A percentile compares a stretch with the other conserved stretches of the same genome.
These are phyloP conservation scores for Galemys pyrenaicus DNA, from an alignment of 2,113 vertebrate genomes.

Conservation along the genomic window DNA sequence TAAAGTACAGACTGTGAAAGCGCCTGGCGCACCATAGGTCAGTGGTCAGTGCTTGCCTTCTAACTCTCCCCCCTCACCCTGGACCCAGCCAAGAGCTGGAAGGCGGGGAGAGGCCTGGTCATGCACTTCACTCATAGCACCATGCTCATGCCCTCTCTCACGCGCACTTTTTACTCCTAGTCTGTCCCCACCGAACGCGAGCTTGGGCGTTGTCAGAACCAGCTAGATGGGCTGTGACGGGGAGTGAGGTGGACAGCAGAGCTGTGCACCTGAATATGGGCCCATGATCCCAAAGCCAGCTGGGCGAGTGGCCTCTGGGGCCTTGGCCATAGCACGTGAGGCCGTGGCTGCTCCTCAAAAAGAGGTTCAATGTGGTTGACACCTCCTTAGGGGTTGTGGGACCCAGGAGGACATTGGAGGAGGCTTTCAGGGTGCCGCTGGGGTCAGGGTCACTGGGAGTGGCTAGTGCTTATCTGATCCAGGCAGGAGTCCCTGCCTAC, in stretches of 20 bases:
- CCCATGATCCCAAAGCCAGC: neutral
- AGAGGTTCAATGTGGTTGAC: neutral
- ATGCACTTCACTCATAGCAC: fast-evolving
- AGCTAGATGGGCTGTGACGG: fast-evolving
- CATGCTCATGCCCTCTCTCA: neutral
- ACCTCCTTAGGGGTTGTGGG: neutral
- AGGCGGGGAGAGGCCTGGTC: neutral
- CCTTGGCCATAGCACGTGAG: neutral
- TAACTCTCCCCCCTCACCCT: neutral
- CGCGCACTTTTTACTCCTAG: neutral
- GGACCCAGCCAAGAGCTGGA: neutral
- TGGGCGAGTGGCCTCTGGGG: neutral
- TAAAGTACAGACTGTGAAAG: neutral
- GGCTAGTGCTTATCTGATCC: neutral
- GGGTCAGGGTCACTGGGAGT: too few relatives aligned
- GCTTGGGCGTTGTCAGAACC: neutral
- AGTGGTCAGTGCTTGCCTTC: neutral
- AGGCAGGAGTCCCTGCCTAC: neutral
- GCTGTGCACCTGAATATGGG: neutral
- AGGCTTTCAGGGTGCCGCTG: neutral
- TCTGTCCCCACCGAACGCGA: neutral
- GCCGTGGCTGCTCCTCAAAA: neutral
- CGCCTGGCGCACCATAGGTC: neutral
- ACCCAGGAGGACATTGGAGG: neutral
- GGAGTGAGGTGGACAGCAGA: neutral